phyloP scores from a whole-genome alignment of 2,113 vertebrate genomes.

The Rhipidura dahli region DNA sequence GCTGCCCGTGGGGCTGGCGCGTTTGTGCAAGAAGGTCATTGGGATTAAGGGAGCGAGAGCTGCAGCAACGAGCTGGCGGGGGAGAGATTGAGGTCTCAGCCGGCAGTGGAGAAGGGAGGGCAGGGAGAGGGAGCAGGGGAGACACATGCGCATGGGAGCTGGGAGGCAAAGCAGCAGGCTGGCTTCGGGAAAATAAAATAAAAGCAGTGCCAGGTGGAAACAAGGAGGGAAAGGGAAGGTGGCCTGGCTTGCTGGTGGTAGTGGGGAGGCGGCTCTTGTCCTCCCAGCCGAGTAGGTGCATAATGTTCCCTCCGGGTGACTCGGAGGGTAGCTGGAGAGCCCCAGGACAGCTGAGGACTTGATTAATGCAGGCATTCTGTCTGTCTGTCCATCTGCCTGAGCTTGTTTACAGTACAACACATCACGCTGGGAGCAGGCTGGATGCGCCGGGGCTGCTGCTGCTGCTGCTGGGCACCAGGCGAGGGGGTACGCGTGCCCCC shows the following conservation, averaged over 20 bases:
- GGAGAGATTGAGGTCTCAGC: slow-evolving; percentile 6
- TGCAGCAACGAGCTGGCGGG: background rate
- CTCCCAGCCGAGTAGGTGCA: accelerated
- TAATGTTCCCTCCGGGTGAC: background rate
- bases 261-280: background rate
- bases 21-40: slow-evolving; percentile 34
- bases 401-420: background rate
- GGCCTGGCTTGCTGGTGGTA: background rate
- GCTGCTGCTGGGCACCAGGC: background rate
- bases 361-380: background rate
- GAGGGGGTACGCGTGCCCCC: accelerated
- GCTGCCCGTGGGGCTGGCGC: background rate
- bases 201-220: background rate
- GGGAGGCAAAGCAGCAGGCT: background rate
- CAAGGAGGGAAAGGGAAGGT: background rate
- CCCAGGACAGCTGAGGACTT: background rate
- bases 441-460: accelerated
- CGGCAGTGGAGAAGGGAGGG: background rate
- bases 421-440: accelerated
- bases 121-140: background rate
- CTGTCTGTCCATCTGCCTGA: background rate
- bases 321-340: background rate
- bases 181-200: background rate
- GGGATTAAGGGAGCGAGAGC: slow-evolving; percentile 38
- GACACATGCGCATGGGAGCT: background rate